Base-by-base conservation (phyloP, 1,140 invertebrate species). In the Coptotermes formosanus region DNA sequence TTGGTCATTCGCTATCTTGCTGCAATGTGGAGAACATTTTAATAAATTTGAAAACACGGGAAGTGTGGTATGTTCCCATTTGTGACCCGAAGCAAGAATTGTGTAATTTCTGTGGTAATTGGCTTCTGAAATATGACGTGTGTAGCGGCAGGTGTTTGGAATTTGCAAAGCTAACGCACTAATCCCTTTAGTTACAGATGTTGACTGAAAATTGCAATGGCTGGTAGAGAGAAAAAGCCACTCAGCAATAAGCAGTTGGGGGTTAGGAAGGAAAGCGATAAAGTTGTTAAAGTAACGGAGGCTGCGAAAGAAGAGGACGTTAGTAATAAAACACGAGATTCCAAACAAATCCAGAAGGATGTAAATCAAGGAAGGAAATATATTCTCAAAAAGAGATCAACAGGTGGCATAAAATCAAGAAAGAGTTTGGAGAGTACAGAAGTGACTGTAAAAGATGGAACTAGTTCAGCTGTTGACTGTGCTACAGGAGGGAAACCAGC, bases 121-220 rank as follows among this genome's bases (percentile, higher is more conserved):
- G 83, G 19, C 52, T 45, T 84, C 32, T 21, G n/a, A 32, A 32
- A 48, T 55, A 25, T 32, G 55, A 84, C 19, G 7, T 48, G n/a
- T 30, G 55, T 21, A 21, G 7, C 32, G 30, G 45, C 16, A 59
- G 8, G 6, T 9, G n/a, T 52, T 7, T 84, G 30, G n/a, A n/a
- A 19, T 84, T 19, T 45, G 45, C 59, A 45, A 16, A 44, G 30
- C 59, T 30, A 55, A 59, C 55, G 14, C 7, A 84, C 2, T 52
- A 55, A 32, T 84, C 19, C n/a, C 59, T 59, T 32, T 59, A 86
- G 69, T 45, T 82, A 52, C 85, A 81, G 64, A 86, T 86, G 82
- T 75, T 44, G 85, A 48, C 64, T 86, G 86, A 83, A 32, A 86
- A 55, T 45, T 86, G 52, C 82, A 64, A 86, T 86, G 86, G 86